Evolutionary conservation across 2,113 vertebrate genomes (phyloP), one percentile per base, ranked within the genome.

Genomic region (Cololabis saira): DNA sequence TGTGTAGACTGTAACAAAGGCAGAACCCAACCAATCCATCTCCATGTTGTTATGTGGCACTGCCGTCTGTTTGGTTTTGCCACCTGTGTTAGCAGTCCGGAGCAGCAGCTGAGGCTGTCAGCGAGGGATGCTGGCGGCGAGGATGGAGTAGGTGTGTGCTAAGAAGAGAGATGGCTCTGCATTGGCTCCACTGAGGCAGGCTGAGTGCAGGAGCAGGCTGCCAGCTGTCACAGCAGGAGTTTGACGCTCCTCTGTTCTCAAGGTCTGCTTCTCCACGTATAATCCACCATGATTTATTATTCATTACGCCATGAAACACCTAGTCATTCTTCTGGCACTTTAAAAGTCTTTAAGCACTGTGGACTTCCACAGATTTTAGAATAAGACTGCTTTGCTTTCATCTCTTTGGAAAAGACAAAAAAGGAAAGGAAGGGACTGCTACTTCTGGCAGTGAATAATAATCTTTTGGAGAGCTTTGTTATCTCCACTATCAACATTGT

Each of bases 281-380:
- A 72, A 74, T 51, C 66, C 55, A 47, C 51, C 37, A 0, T 71
- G 61, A 90, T 90, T 85, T 81, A 89, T 91, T 85, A 91, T 91
- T 90, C 80, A 90, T 86, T 68, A 67, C 13, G 43, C 69, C 52
- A 42, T 27, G 30, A 61, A 77, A 74, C 79, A 78, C 80, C 68
- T 78, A 80, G 79, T 76, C 74, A 86, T 75, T 83, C 82, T 81
- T 69, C 76, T 79, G 85, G 80, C 79, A 81, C 86, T 86, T 83
- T 62, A 78, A 82, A 80, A 89, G 83, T 76, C 76, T 80, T 74
- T 69, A 53, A 84, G 82, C 68, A 67, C 72, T 24, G 61, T 54
- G 42, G 45, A 74, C 52, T 57, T 71, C 47, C 51, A 44, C 55
- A 65, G 61, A 24, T 87, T 82, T 78, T 8, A 41, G 60, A 64